Base-by-base conservation (phyloP, 2,888 invertebrate species). In the Omphaloscelis lunosa region DNA sequence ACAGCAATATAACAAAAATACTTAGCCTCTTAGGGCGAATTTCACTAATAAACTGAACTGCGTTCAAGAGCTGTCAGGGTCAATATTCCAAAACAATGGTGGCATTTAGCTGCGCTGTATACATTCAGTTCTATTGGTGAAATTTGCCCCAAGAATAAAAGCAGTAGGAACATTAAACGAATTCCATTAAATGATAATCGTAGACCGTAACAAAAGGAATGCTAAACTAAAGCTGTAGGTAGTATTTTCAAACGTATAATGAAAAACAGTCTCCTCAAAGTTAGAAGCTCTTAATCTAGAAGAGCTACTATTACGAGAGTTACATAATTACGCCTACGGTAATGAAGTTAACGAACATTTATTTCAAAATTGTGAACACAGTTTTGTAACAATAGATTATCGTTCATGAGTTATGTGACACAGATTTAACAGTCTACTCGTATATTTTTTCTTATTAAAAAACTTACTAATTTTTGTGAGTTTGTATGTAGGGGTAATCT, bases 121-220 rank as follows among this genome's bases (percentile, higher is more conserved):
- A 45, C 45, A 1, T 45, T 45, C 12, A 45, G 15, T 45, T 45
- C 12, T 45, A 45, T 15, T 15, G 15, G 45, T 15, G 5, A 45
- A 45, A 45, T 45, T 48, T 1, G 48, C 48, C 17, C 17, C 17
- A 48, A 48, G 1, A 63, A 29, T 45, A 56, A 29, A 72, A 69
- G 2, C 29, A 56, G 53, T 9, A n/a, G 17, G 23, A 27, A 56
- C 23, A 56, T 68, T 12, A 29, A 17, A 69, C 23, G 20, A 45
- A 73, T 73, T 70, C 12, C 8, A 58, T 15, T 70, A 58, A 70
- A 56, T 56, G 45, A 70, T 58, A 71, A 48, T 58, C 17, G 15
- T 7, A 45, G 29, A 58, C 58, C 15, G 45, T 15, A 17, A 73
- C 73, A 59, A 71, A 58, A 27, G 20, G 34, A 71, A 27, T 7